Conservation (phyloP, 2,797 vertebrate genomes). For the Cottoperca gobio region DNA sequence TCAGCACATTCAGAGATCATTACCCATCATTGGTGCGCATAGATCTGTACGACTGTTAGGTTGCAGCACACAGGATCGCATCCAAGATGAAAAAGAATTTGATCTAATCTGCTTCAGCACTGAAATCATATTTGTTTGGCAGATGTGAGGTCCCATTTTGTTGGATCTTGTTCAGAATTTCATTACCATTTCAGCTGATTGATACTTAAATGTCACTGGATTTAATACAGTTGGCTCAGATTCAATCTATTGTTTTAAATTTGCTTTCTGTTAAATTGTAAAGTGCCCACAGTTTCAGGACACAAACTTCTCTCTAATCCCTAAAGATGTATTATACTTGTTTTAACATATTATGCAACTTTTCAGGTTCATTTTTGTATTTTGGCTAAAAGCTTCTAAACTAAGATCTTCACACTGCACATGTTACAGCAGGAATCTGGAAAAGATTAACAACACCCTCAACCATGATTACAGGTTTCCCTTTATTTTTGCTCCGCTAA, state of each 20-base stretch:
- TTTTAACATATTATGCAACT: background rate
- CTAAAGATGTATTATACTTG: background rate
- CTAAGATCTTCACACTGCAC: no score
- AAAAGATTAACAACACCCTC: no score
- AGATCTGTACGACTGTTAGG: slow-evolving; percentile 42
- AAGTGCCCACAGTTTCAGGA: no score
- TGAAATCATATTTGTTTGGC: slow-evolving; percentile 61
- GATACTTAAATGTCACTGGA: slow-evolving; percentile 63
- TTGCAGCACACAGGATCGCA: slow-evolving; percentile 24
- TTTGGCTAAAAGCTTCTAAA: no score
- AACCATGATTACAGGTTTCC: no score
- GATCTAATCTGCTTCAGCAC: slow-evolving; percentile 50
- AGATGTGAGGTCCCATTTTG: slow-evolving; percentile 45
- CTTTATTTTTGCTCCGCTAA: no score
- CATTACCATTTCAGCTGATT: slow-evolving; percentile 58
- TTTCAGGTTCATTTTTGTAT: no score
- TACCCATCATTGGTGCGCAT: slow-evolving; percentile 31
- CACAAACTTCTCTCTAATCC: slow-evolving; percentile 31
- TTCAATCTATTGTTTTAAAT: slow-evolving; percentile 50
- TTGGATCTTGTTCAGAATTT: slow-evolving; percentile 45
- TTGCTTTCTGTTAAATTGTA: slow-evolving; percentile 27
- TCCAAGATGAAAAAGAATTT: slow-evolving; percentile 43
- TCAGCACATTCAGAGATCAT: slow-evolving; percentile 43
- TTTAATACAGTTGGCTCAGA: slow-evolving; percentile 56
- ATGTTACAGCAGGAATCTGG: no score